Base-by-base conservation (phyloP, 1,140 invertebrate species). In the Pseudoatta argentina region DNA sequence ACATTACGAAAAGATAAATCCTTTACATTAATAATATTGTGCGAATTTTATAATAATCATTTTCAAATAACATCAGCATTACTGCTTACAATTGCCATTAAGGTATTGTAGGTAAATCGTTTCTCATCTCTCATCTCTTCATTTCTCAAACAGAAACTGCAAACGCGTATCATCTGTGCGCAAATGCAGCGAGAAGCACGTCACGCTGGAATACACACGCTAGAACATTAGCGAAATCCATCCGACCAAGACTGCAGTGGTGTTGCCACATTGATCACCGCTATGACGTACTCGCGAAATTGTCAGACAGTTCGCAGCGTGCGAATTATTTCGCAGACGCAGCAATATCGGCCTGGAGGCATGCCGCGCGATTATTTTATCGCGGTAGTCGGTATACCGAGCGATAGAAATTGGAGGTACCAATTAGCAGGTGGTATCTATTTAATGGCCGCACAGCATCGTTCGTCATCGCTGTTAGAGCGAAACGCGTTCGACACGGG, bases 351-450 rank as follows among this genome's bases (percentile, higher is more conserved):
- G 16, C 34, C 21, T 16, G 10, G 7, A 57, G 51, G 21, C 12
- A 48, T 16, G 21, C 53, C 55, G 53, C 55, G n/a, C 59, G 85
- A 79, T 89, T 81, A 55, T 89, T 90, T 87, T 85, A 83, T 87
- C 67, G 78, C 14, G 44, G 16, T 69, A 67, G 69, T 78, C 63
- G 79, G 24, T 81, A 59, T 27, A 67, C 57, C 39, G 57, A 30
- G 63, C 67, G 79, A 87, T 77, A 85, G 89, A 86, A 90, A 89
- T 88, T 88, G 86, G 86, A 86, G 88, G 71, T 89, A 90, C 88
- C 89, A 90, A 90, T 90, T 90, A 90, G 89, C 89, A 73, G 59
- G 86, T 77, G 76, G 88, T 88, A 89, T 89, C 79, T 82, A 89
- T 90, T 90, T 90, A 90, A 90, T 86, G 88, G 86, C 81, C 72